Evolutionary conservation across 2,113 vertebrate genomes (phyloP).

Genomic region (Oreochromis spilurus): DNA sequence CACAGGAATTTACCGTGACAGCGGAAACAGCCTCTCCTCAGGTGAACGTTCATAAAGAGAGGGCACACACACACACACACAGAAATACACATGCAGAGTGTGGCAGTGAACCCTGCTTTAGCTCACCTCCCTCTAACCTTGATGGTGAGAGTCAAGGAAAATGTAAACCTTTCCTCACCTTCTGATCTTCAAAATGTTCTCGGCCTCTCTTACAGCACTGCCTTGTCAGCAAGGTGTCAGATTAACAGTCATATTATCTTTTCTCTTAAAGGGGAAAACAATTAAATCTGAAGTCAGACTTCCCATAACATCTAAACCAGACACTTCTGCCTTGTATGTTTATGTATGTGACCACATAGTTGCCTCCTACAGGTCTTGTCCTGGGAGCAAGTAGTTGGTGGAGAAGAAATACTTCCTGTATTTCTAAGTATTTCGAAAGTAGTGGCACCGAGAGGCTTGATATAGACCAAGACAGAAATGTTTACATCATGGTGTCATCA

Average conservation of each 20-base stretch:
- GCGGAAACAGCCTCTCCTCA: conserved; percentile 62
- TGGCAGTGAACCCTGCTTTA: conserved; percentile 57
- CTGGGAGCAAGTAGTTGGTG: conserved; percentile 41
- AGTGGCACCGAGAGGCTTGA: background rate
- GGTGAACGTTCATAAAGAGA: background rate
- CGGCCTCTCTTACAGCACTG: background rate
- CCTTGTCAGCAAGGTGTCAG: conserved; percentile 38
- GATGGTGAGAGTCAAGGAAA: conserved; percentile 46
- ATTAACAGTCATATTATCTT: conserved; percentile 37
- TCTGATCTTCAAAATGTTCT: conserved; percentile 53
- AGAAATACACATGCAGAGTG: conserved; percentile 34
- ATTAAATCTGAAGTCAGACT: background rate
- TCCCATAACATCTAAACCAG: background rate
- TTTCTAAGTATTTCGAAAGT: conserved; percentile 26
- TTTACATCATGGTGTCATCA: background rate
- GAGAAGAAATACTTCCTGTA: conserved; percentile 26
- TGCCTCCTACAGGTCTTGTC: conserved; percentile 32
- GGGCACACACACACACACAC: background rate
- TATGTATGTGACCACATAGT: conserved; percentile 24
- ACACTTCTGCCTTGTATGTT: conserved; percentile 20
- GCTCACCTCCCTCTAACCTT: conserved; percentile 56
- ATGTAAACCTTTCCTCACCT: conserved; percentile 46
- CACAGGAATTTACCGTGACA: conserved; percentile 67
- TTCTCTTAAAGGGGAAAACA: conserved; percentile 4
- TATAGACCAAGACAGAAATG: background rate